phyloP scores from a whole-genome alignment of 1,140 invertebrate genomes.

The Tribolium castaneum region DNA sequence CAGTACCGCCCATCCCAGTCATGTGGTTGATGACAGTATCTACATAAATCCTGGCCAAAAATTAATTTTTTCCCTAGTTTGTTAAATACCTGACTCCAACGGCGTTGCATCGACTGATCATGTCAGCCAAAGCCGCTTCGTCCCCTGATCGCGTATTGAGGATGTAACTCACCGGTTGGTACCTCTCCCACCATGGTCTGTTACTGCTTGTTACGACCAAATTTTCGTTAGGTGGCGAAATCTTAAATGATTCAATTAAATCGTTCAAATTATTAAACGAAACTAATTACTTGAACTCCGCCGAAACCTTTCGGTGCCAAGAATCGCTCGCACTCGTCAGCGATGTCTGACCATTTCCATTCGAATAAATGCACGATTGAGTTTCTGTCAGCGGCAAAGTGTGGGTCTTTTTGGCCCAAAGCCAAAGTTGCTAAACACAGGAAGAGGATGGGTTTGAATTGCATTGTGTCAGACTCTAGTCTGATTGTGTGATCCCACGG shows the following conservation, averaged over 20 bases:
- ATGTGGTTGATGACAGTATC: constrained; percentile 92
- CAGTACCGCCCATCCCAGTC: constrained; percentile 73
- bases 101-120: constrained; percentile 67
- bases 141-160: constrained; percentile 82
- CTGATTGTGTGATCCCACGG: not conserved
- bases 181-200: constrained; percentile 85
- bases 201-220: constrained; percentile 87
- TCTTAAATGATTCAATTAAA: constrained; percentile 60
- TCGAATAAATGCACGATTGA: constrained; percentile 82
- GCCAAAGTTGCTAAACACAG: not conserved
- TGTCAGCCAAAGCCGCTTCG: constrained; percentile 76
- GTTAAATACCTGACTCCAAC: constrained; percentile 56
- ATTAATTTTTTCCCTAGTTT: too few species aligned
- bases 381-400: constrained; percentile 62
- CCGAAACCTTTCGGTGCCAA: constrained; percentile 78
- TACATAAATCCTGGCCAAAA: constrained; percentile 80
- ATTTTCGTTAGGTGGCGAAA: constrained; percentile 73
- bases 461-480: not conserved
- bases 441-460: not conserved
- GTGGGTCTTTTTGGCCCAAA: constrained; percentile 59
- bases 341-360: constrained; percentile 86
- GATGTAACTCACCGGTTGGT: constrained; percentile 90
- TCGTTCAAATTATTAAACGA: not conserved
- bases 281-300: constrained; percentile 73
- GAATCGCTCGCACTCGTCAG: constrained; percentile 83